Conservation (phyloP, 2,888 invertebrate genomes). For the Campoplex capitator region DNA sequence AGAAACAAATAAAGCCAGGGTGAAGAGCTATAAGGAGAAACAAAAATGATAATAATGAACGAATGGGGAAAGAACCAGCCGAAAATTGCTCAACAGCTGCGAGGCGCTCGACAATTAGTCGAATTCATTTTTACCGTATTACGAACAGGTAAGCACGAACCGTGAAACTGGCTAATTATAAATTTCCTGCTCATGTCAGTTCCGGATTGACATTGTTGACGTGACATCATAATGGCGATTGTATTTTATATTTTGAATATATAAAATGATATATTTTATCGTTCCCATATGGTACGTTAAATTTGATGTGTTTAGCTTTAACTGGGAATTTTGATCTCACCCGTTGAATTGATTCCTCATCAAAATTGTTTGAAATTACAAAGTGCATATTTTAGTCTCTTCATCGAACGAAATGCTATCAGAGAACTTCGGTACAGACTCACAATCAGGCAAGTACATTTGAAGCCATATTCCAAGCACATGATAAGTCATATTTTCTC, state of each 20-base stretch:
- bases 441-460: too few relatives aligned
- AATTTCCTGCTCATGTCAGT: conserved; percentile 49
- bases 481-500: too few relatives aligned
- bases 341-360: too few relatives aligned
- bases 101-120: conserved; percentile 73
- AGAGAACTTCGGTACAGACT: too few relatives aligned
- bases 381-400: too few relatives aligned
- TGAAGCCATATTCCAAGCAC: too few relatives aligned
- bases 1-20: not conserved
- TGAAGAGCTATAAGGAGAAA: not conserved
- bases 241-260: not conserved
- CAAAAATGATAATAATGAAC: not conserved
- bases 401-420: too few relatives aligned
- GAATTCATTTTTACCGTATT: conserved; percentile 75
- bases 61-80: not conserved
- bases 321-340: too few relatives aligned
- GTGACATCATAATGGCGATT: conserved; percentile 29
- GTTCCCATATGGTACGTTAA: not conserved
- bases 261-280: too few relatives aligned
- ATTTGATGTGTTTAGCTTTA: not conserved
- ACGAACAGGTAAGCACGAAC: conserved; percentile 46
- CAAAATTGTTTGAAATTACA: too few relatives aligned
- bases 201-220: conserved; percentile 45
- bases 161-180: conserved; percentile 60
- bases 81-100: conserved; percentile 73